A percentile compares a stretch with the other conserved stretches of the same genome.
These are phyloP conservation scores for Ypsolopha sequella DNA, from an alignment of 2,888 invertebrate genomes.

Conservation along the genomic window DNA sequence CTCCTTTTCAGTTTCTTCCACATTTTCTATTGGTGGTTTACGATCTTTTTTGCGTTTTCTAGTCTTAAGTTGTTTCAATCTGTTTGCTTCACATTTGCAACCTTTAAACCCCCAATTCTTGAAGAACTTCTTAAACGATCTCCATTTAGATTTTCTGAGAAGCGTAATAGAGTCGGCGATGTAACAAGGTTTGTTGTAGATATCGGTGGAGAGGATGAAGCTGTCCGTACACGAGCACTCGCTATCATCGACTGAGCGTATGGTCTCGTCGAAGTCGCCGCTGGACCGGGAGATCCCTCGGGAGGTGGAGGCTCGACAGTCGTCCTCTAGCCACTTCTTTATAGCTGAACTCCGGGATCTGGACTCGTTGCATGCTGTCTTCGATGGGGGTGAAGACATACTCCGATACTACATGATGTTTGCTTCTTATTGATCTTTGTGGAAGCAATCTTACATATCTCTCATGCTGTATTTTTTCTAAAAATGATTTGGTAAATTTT, in stretches of 20 bases:
- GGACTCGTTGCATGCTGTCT: not conserved
- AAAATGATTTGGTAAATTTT: too few species aligned
- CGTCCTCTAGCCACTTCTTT: constrained; percentile 13
- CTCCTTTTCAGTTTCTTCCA: too few species aligned
- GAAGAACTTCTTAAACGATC: constrained; percentile 25
- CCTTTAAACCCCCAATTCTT: constrained; percentile 13
- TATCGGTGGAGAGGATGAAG: constrained; percentile 13
- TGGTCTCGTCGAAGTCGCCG: constrained; percentile 29
- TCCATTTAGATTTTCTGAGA: constrained; percentile 37
- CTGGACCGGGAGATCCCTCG: constrained; percentile 33
- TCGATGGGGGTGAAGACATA: not conserved
- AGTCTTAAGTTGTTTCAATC: too few species aligned
- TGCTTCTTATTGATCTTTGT: too few species aligned
- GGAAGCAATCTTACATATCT: too few species aligned
- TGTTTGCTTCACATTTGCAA: too few species aligned
- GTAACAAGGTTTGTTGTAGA: constrained; percentile 27
- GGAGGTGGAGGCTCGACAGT: constrained; percentile 41
- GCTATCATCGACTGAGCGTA: constrained; percentile 24
- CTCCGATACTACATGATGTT: not conserved
- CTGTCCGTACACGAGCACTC: constrained; percentile 26
- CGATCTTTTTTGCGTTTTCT: too few species aligned
- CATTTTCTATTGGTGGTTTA: too few species aligned
- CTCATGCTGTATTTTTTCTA: too few species aligned
- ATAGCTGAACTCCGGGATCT: not conserved
- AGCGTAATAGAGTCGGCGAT: constrained; percentile 35